Evolutionary conservation across 2,113 vertebrate species (phyloP).

Genomic region (Mastomys natalensis): DNA sequence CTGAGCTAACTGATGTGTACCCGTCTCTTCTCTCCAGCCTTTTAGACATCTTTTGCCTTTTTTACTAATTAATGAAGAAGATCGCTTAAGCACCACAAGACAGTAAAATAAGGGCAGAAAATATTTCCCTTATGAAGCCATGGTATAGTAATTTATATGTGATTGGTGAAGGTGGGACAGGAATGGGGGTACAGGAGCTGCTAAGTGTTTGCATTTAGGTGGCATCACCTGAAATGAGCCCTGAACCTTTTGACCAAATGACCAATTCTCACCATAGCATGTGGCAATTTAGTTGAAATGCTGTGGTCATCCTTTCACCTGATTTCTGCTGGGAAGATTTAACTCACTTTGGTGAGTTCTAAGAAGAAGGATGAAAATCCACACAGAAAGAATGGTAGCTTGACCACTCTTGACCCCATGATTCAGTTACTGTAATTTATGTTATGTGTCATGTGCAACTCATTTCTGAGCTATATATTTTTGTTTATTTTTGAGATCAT

Average conservation of each 20-base stretch:
- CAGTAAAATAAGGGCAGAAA: conserved; percentile 28
- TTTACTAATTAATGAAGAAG: conserved; percentile 38
- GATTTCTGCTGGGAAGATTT: background rate
- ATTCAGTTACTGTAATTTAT: background rate
- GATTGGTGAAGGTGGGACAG: background rate
- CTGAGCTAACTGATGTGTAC: background rate
- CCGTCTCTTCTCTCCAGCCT: background rate
- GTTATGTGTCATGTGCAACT: background rate
- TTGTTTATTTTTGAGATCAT: background rate
- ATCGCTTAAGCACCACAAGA: background rate
- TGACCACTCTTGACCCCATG: background rate
- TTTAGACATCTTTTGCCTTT: background rate
- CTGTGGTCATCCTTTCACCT: conserved; percentile 8
- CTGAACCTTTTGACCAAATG: background rate
- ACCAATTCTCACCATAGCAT: background rate
- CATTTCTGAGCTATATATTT: background rate
- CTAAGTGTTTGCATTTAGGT: background rate
- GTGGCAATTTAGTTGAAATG: background rate
- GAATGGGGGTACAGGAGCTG: background rate
- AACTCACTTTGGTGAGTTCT: background rate
- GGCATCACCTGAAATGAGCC: background rate
- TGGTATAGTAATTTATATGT: background rate
- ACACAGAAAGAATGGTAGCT: background rate
- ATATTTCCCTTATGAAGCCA: background rate
- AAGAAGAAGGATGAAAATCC: background rate